Evolutionary conservation across 2,797 vertebrate species (phyloP), one percentile per base, ranked within the genome.

Genomic region (Amblyraja radiata): DNA sequence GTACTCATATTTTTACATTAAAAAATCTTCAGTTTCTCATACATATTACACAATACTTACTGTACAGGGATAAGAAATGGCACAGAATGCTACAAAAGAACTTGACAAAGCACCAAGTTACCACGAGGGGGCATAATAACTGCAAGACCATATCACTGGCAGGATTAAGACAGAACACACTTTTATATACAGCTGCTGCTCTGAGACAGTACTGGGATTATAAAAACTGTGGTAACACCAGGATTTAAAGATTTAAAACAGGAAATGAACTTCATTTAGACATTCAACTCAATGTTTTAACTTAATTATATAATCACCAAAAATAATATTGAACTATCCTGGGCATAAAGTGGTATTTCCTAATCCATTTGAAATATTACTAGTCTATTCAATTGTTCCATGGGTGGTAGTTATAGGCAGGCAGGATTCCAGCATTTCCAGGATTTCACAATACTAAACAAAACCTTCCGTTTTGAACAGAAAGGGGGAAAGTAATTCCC

Each of bases 101-200:
- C n/a, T 9, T 21, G 7, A 10, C n/a, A n/a, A 32, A 88, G n/a
- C 61, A 13, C 54, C 65, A 18, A 7, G 14, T 88, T 65, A 68
- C 61, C 84, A 88, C 84, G 61, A 68, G 84, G 36, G 84, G 84
- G 61, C n/a, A 36, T n/a, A 68, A 32, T 36, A 88, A 88, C 16
- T 6, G 6, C 83, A 88, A 88, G n/a, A 88, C 84, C 14, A 68
- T 32, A 65, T 88, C 58, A 88, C n/a, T 32, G 32, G 63, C 18
- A 16, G 28, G 78, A 14, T 16, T 68, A 36, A 88, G 6, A 9
- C 16, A 68, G 36, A 9, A 88, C 28, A 32, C 61, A 65, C n/a
- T 32, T 86, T 63, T 16, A n/a, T 6, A 61, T 86, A 6, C 83
- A 13, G 61, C 58, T 63, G 58, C 58, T n/a, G 25, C 61, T 65